Conservation (phyloP, 2,888 invertebrate species). For the Laothoe populi region DNA sequence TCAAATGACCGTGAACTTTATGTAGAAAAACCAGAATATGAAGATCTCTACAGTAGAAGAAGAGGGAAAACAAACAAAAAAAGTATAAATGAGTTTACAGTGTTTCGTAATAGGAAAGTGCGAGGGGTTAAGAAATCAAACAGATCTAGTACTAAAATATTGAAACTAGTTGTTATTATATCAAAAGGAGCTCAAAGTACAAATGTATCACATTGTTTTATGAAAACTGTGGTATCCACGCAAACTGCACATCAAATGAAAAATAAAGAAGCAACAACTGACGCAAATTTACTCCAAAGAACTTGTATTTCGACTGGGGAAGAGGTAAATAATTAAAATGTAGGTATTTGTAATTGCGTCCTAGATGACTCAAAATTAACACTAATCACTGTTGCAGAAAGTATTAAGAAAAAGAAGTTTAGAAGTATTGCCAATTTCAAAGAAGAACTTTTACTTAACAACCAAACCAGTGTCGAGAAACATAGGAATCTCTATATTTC, state of each 20-base stretch:
- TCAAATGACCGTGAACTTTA: not conserved
- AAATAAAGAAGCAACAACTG: not conserved
- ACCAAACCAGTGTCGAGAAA: not conserved
- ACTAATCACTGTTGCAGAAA: not conserved
- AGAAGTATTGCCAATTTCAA: conserved; percentile 34
- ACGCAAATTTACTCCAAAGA: not conserved
- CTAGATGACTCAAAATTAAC: not conserved
- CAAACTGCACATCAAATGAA: not conserved
- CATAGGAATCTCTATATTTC: not conserved
- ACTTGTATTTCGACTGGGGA: not conserved
- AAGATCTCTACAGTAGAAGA: no score
- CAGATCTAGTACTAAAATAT: not conserved
- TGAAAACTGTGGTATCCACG: not conserved
- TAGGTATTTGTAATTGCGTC: not conserved
- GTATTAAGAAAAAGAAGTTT: not conserved
- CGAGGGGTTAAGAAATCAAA: not conserved
- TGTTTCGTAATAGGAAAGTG: conserved; percentile 1
- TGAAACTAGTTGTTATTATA: not conserved
- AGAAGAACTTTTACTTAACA: conserved; percentile 41
- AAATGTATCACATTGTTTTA: no score
- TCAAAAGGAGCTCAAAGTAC: not conserved
- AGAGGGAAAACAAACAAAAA: not conserved
- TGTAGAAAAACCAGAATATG: not conserved
- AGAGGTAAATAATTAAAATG: not conserved
- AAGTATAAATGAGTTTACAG: not conserved